A percentile compares a stretch with the other conserved stretches of the same genome.
Evolutionary conservation across 2,888 invertebrate species (phyloP).

Genomic region (Drosophila parthenogenetica): DNA sequence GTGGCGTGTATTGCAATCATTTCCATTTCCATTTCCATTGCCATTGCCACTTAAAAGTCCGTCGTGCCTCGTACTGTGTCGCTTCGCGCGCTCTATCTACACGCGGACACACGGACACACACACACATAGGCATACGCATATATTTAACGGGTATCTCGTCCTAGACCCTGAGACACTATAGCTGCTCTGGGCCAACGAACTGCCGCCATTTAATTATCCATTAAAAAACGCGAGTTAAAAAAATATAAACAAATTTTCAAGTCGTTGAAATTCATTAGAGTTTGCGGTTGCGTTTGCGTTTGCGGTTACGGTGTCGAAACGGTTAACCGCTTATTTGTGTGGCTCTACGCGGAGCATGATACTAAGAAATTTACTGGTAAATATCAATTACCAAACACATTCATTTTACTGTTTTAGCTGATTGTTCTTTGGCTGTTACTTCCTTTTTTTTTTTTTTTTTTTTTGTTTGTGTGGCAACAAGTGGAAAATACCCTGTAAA

Average conservation of each 20-base stretch:
- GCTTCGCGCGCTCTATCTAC: slow-evolving; percentile 1
- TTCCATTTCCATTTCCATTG: slow-evolving; percentile 24
- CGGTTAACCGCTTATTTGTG: background rate
- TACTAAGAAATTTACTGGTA: slow-evolving; percentile 74
- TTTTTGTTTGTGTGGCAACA: background rate
- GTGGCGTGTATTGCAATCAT: slow-evolving; percentile 25
- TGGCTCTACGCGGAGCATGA: slow-evolving; percentile 49
- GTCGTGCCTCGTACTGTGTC: slow-evolving; percentile 49
- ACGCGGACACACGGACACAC: too few relatives aligned
- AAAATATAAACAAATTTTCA: too few relatives aligned
- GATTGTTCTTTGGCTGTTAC: background rate
- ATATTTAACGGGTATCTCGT: background rate
- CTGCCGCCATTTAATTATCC: background rate
- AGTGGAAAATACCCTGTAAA: too few relatives aligned
- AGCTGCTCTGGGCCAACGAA: background rate
- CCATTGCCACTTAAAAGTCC: slow-evolving; percentile 61
- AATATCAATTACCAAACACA: slow-evolving; percentile 65
- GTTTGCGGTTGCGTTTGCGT: background rate
- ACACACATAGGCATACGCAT: background rate
- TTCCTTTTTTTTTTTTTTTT: background rate
- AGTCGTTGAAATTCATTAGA: background rate
- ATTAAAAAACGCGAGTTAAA: background rate
- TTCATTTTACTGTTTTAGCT: background rate
- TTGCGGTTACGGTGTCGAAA: slow-evolving; percentile 2
- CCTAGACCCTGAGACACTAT: slow-evolving; percentile 7